A percentile compares a stretch with the other conserved stretches of the same genome.
Evolutionary conservation across 2,888 invertebrate genomes (phyloP).

Genomic region (Palloptera scutellata): DNA sequence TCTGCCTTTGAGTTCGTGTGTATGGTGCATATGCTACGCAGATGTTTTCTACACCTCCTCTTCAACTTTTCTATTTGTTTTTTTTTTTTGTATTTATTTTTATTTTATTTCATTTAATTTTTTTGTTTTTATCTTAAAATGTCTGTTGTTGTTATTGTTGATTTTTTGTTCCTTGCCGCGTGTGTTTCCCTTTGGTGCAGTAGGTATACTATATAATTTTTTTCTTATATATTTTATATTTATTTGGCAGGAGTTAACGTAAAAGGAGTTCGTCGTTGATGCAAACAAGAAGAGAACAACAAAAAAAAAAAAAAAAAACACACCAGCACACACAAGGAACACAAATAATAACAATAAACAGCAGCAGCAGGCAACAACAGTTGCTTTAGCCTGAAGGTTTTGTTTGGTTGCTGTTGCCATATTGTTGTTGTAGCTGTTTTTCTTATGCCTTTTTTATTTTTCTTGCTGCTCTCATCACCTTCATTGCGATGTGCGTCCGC

Average conservation of each 20-base stretch:
- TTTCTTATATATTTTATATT: not conserved
- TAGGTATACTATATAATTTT: not conserved
- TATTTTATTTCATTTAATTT: not conserved
- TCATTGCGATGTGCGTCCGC: too few relatives aligned
- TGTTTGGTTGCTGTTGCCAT: not conserved
- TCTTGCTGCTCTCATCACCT: not conserved
- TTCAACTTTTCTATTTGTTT: not conserved
- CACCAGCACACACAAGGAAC: not conserved
- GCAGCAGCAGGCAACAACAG: not conserved
- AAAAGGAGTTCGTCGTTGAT: not conserved
- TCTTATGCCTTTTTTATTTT: conserved; percentile 5
- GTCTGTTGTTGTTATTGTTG: not conserved
- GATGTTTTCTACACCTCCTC: not conserved
- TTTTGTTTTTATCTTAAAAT: not conserved
- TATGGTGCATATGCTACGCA: conserved; percentile 4
- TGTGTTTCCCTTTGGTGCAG: not conserved
- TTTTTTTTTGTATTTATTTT: not conserved
- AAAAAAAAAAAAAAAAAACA: not conserved
- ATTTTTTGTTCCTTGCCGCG: not conserved
- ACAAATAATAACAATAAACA: not conserved
- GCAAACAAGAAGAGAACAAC: not conserved
- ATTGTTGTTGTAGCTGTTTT: not conserved
- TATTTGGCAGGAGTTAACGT: not conserved
- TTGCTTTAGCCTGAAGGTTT: not conserved
- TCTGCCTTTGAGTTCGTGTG: not conserved